Percentiles rank a stretch among this genome's conserved stretches.
Evolutionary conservation across 1,140 invertebrate genomes (phyloP).

Genomic region (Yoshiicerus persimilis): DNA sequence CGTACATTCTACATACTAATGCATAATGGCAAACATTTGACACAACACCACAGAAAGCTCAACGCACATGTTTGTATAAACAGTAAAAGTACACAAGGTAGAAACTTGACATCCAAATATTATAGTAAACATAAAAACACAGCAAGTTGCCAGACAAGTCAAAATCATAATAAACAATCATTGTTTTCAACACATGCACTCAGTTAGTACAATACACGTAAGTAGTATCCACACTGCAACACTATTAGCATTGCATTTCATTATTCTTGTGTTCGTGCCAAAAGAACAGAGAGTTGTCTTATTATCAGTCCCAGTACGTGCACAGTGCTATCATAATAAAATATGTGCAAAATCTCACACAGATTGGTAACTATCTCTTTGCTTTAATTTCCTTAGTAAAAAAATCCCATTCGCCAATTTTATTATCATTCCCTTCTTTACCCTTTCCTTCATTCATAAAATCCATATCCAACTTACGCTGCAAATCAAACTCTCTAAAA

Average conservation of each 20-base stretch:
- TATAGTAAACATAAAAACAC: background rate
- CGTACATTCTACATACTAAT: background rate
- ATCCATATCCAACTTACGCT: background rate
- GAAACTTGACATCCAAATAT: background rate
- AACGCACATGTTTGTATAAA: background rate
- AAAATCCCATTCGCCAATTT: background rate
- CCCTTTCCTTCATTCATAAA: background rate
- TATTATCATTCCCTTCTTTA: background rate
- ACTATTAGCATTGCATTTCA: background rate
- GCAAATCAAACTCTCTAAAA: too few relatives aligned
- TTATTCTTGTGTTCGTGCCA: background rate
- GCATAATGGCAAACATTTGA: background rate
- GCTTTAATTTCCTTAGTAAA: background rate
- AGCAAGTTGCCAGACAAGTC: background rate
- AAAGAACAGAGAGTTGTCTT: background rate
- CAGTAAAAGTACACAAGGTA: background rate
- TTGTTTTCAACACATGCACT: background rate
- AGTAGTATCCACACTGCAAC: background rate
- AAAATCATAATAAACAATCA: background rate
- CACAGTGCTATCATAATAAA: background rate
- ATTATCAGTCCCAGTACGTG: background rate
- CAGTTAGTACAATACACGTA: background rate
- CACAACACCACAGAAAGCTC: background rate
- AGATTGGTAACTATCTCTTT: background rate
- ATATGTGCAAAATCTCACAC: background rate